phyloP scores from a whole-genome alignment of 2,113 vertebrate species.

The Alethe diademata region DNA sequence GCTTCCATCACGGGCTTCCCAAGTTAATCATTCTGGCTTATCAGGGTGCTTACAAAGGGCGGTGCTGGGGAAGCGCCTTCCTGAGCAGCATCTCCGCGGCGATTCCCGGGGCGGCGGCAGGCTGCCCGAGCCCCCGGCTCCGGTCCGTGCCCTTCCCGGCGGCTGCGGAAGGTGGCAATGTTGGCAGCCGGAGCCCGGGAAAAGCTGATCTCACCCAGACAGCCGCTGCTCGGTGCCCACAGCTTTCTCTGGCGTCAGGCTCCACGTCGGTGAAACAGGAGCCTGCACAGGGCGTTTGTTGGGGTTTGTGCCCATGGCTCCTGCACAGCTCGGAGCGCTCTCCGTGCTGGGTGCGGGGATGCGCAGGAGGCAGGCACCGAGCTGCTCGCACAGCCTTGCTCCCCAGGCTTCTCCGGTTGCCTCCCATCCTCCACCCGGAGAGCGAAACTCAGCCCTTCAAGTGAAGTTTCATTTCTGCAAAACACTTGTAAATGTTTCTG shows the following conservation, averaged over 20 bases:
- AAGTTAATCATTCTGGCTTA: not conserved
- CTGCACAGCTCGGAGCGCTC: rapidly evolving
- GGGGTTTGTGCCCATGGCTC: not conserved
- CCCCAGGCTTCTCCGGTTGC: not conserved
- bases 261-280: not conserved
- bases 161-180: constrained; percentile 31
- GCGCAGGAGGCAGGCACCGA: not conserved
- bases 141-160: not conserved
- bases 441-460: not conserved
- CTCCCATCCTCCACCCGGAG: not conserved
- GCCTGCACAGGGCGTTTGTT: not conserved
- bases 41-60: rapidly evolving
- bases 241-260: not conserved
- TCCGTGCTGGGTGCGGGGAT: not conserved
- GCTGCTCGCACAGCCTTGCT: not conserved
- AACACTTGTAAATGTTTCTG: constrained; percentile 1
- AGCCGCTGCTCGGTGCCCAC: not conserved
- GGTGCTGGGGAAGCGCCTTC: not conserved
- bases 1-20: not conserved
- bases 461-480: constrained; percentile 12
- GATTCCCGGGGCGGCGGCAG: not conserved
- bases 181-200: constrained; percentile 14
- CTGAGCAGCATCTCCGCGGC: rapidly evolving
- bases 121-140: not conserved
- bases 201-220: not conserved